Evolutionary conservation across 2,797 vertebrate species (phyloP), one percentile per base, ranked within the genome.

Genomic region (Periophthalmus magnuspinnatus): DNA sequence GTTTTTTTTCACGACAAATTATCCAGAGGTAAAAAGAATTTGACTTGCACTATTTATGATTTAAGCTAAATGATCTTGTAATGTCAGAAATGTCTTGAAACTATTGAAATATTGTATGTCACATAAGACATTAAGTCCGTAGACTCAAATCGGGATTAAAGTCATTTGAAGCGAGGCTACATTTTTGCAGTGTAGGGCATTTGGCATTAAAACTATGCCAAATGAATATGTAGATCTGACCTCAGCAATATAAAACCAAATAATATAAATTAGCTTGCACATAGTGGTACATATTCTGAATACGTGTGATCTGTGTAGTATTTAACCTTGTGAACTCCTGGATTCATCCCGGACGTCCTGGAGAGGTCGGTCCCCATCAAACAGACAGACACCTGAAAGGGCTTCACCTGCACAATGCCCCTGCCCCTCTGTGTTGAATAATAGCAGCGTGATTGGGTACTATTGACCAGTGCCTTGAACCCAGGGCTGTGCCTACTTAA

Each of bases 371-470:
- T 65, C 50, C 84, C 70, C 84, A 74, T 88, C 85, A 90, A 81
- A 83, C 81, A 71, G 84, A 82, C 58, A 11, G 84, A 83, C 81
- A 78, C 71, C 81, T 90, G 87, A 92, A 92, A 89, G 74, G 70
- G 70, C 77, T 76, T 79, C 65, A 45, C 22, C 61, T 33, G 3
- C 82, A 88, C 87, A 87, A 89, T 86, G 71, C 81, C 81, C 84
- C 86, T 84, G 77, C 79, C 65, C 7, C 76, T 81, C 74, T 71
- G 70, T 56, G 81, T 73, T 88, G 91, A 93, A 93, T 57, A 57
- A 57, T 88, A 86, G 91, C 91, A 78, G 82, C 85, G 86, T 93
- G 90, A 94, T 86, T 85, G 89, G 84, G 71, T 76, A 61, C 45
- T 90, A 92, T 93, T 86, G 90, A 90, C 82, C 87, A 61, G 74